Conservation (phyloP, 2,888 invertebrate species). For the Beris morrisii region DNA sequence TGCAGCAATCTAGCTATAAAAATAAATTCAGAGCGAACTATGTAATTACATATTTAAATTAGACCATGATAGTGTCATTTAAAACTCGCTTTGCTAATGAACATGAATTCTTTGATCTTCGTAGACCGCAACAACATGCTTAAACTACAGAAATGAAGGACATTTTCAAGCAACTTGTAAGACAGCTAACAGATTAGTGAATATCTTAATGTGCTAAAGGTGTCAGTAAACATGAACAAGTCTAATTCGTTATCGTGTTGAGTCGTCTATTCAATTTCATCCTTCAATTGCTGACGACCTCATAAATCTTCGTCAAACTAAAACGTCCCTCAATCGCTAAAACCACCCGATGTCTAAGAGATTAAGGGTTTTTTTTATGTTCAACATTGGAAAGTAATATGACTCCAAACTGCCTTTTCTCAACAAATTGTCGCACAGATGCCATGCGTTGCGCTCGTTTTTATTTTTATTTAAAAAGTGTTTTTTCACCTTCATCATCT, state of each 20-base stretch:
- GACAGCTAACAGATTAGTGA: slow-evolving; percentile 18
- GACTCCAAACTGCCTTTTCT: slow-evolving; percentile 20
- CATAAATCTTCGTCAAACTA: slow-evolving; percentile 30
- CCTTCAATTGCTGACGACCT: slow-evolving; percentile 30
- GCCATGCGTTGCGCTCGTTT: slow-evolving; percentile 22
- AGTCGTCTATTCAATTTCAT: slow-evolving; percentile 26
- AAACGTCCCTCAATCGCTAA: slow-evolving; percentile 19
- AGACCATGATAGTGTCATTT: too few species aligned
- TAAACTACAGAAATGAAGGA: too few species aligned
- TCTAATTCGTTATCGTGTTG: not conserved
- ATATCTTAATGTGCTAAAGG: slow-evolving; percentile 21
- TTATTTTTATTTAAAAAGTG: slow-evolving; percentile 11
- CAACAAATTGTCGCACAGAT: slow-evolving; percentile 29
- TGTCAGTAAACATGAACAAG: slow-evolving; percentile 11
- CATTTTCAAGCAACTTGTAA: too few species aligned
- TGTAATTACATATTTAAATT: too few species aligned
- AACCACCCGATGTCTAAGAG: slow-evolving; percentile 10
- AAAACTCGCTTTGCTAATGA: too few species aligned
- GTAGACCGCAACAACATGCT: too few species aligned
- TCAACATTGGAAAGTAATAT: slow-evolving; percentile 3
- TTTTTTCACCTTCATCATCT: slow-evolving; percentile 10
- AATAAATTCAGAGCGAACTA: too few species aligned
- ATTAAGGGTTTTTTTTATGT: slow-evolving; percentile 20
- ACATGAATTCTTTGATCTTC: too few species aligned
- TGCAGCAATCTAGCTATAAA: too few species aligned